A percentile compares a stretch with the other conserved stretches of the same genome.
Evolutionary conservation across 1,140 invertebrate species (phyloP).

Genomic region (Nephila pilipes): DNA sequence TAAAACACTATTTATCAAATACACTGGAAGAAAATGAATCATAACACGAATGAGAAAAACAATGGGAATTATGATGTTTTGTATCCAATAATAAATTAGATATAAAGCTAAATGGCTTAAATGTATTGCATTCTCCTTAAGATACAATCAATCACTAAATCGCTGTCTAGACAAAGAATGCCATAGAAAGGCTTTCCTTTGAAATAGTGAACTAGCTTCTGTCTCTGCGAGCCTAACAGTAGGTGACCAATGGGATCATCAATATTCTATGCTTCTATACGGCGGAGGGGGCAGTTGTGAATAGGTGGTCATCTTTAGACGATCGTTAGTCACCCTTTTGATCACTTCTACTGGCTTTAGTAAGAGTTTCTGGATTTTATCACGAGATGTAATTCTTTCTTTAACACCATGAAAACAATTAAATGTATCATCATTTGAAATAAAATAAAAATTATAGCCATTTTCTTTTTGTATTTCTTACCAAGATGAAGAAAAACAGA

Average conservation of each 20-base stretch:
- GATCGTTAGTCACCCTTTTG: constrained; percentile 5
- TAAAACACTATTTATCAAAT: constrained; percentile 11
- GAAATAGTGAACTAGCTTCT: neutral
- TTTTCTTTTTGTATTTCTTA: too few species aligned
- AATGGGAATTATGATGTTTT: neutral
- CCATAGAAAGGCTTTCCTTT: neutral
- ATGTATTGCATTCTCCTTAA: constrained; percentile 36
- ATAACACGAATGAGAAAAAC: neutral
- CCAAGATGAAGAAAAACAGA: too few species aligned
- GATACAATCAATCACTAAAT: constrained; percentile 26
- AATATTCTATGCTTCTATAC: constrained; percentile 10
- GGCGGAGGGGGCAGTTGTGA: neutral
- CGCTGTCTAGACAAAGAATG: neutral
- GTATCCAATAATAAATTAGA: constrained; percentile 48
- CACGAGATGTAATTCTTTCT: neutral
- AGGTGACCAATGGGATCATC: constrained; percentile 25
- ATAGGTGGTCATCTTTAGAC: constrained; percentile 2
- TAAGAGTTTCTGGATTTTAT: neutral
- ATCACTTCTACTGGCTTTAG: neutral
- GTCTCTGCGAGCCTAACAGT: neutral
- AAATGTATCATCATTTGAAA: too few species aligned
- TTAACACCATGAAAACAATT: too few species aligned
- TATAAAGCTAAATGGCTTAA: constrained; percentile 46
- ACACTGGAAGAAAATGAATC: neutral
- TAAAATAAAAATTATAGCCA: too few species aligned